Base-by-base conservation (phyloP, 2,888 invertebrate genomes). In the Keiferia lycopersicella region DNA sequence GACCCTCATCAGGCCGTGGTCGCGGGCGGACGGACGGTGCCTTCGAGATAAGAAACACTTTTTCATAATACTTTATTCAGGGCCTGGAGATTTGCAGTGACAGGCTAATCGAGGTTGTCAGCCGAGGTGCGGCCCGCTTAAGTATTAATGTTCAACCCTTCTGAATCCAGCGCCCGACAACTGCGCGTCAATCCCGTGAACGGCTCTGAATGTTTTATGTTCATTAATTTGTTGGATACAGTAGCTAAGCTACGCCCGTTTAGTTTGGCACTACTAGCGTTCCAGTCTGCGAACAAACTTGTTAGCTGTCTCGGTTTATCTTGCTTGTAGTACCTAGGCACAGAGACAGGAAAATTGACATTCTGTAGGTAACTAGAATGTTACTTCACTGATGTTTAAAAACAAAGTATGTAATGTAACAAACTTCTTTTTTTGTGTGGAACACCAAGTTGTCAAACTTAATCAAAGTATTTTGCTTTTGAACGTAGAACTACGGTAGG, bases 31-130 rank as follows among this genome's bases (percentile, higher is more conserved):
- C 79, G 78, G 77, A 70, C 69, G 73, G 76, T 76, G 72, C 75
- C 74, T 75, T 70, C 67, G 70, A 84, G 91, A 91, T 91, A 91
- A 91, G 86, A 80, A 88, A 76, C 82, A 87, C 89, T 91, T 91
- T 91, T 91, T 91, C 85, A 84, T 86, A 82, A 91, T 90, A 89
- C 90, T 91, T 91, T 91, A 90, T 91, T 91, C 88, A 91, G 84
- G 73, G 78, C 71, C 76, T 75, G 79, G 84, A 87, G 85, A 82
- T 86, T 88, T 82, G 83, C 81, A 85, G 87, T 89, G 90, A 89
- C 90, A 88, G 86, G 77, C 77, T 90, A 91, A 91, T 91, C 90
- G 88, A 78, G 77, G 78, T 79, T 87, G 88, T 87, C 90, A 87
- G 77, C 76, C 75, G 86, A 87, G 84, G 86, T 84, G 87, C 82